A percentile compares a stretch with the other conserved stretches of the same genome.
Evolutionary conservation across 2,888 invertebrate species (phyloP).

Genomic region (Lithophane semibrunnea): DNA sequence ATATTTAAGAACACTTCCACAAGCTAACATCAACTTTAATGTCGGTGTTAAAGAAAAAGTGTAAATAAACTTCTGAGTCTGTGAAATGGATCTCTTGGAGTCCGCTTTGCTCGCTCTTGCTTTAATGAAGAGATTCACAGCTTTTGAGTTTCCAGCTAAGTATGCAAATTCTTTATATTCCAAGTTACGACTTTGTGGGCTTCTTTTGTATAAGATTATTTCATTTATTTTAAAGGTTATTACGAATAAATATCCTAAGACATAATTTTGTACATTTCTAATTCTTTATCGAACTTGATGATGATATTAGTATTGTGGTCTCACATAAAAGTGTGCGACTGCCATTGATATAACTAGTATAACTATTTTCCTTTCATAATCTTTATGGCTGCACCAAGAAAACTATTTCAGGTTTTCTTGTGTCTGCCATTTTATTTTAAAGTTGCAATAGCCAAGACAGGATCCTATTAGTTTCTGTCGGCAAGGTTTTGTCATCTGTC

Average conservation of each 20-base stretch:
- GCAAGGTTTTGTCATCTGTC: conserved; percentile 63
- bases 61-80: conserved; percentile 61
- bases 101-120: conserved; percentile 61
- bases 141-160: conserved; percentile 66
- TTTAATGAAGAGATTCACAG: conserved; percentile 72
- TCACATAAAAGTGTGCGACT: neutral
- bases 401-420: conserved; percentile 31
- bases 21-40: conserved; percentile 65
- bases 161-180: conserved; percentile 68
- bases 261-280: neutral
- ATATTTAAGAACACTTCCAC: conserved; percentile 34
- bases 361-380: neutral
- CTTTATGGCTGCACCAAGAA: conserved; percentile 2
- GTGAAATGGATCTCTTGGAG: conserved; percentile 64
- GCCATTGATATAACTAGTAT: neutral
- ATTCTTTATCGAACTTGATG: neutral
- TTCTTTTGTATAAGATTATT: conserved; percentile 52
- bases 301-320: neutral
- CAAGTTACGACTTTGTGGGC: conserved; percentile 59
- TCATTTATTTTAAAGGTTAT: conserved; percentile 48
- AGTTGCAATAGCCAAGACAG: conserved; percentile 57
- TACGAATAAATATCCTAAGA: neutral
- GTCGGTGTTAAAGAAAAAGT: conserved; percentile 64
- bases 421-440: conserved; percentile 48
- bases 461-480: conserved; percentile 67